phyloP scores from a whole-genome alignment of 2,888 invertebrate species.

The Drosophila demipolita region DNA sequence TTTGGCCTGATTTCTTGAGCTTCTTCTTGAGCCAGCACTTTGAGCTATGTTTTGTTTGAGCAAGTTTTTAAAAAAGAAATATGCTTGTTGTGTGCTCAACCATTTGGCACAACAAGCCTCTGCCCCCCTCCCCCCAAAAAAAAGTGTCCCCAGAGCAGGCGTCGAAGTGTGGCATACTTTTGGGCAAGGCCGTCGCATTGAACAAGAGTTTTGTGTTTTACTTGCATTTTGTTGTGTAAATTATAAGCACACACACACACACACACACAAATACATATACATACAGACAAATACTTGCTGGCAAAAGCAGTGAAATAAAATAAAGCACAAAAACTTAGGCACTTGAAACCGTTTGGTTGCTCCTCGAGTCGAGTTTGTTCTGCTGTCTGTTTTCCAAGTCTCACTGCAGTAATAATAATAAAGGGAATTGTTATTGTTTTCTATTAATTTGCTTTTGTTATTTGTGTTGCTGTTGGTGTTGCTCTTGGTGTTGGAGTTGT shows the following conservation, averaged over 20 bases:
- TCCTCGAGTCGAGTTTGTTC: conserved; percentile 20
- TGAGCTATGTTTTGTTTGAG: conserved; percentile 47
- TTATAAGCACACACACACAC: conserved; percentile 38
- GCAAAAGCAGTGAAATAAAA: conserved; percentile 49
- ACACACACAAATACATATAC: neutral
- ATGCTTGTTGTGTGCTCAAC: conserved; percentile 6
- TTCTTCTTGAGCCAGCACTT: conserved; percentile 27
- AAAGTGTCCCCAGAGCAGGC: conserved; percentile 34
- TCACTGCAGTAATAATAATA: conserved; percentile 70
- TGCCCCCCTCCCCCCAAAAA: neutral
- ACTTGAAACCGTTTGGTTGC: conserved; percentile 42
- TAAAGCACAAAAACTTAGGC: conserved; percentile 59
- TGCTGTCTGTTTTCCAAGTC: conserved; percentile 34
- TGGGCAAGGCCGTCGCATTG: conserved; percentile 41
- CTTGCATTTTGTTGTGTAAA: conserved; percentile 60
- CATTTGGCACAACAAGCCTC: conserved; percentile 9
- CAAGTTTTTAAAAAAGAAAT: conserved; percentile 34
- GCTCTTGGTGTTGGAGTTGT: conserved; percentile 6
- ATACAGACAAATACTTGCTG: conserved; percentile 31
- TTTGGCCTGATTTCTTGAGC: conserved; percentile 57
- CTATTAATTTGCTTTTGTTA: conserved; percentile 63
- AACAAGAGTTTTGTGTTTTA: conserved; percentile 55
- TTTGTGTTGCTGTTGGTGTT: conserved; percentile 31
- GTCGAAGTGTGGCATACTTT: conserved; percentile 56
- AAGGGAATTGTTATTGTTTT: conserved; percentile 71